A percentile compares a stretch with the other conserved stretches of the same genome.
Evolutionary conservation across 92 coral and sea anemone genomes (phyloP).

Genomic region (Porites evermanni): DNA sequence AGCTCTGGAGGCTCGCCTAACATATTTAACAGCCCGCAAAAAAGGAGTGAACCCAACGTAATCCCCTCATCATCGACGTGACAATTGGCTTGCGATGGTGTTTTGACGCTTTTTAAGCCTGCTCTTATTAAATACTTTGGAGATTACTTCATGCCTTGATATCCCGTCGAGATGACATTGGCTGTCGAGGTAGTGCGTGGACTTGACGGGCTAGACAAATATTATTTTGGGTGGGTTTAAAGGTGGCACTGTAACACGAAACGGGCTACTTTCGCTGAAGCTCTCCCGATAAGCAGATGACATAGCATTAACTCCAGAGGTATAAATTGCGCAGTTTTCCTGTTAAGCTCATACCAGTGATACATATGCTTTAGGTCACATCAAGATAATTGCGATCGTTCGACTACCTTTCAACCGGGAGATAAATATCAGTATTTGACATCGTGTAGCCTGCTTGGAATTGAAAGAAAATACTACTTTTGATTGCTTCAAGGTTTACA

Average conservation of each 20-base stretch:
- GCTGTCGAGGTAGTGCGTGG: constrained; percentile 4
- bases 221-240: constrained; percentile 8
- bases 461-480: constrained; percentile 12
- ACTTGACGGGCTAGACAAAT: constrained; percentile 2
- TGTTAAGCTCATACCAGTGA: constrained; percentile 9
- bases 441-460: neutral
- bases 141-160: neutral
- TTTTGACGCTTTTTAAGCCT: constrained; percentile 10
- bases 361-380: constrained; percentile 18
- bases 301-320: constrained; percentile 4
- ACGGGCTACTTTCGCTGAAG: constrained; percentile 32
- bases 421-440: constrained; percentile 48
- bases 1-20: neutral
- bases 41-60: neutral
- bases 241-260: constrained; percentile 29
- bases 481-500: constrained; percentile 18
- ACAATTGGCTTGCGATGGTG: neutral
- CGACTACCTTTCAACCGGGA: constrained; percentile 14
- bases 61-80: neutral
- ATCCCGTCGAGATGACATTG: constrained; percentile 24
- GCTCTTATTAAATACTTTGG: neutral
- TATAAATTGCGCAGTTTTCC: constrained; percentile 37
- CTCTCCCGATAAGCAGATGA: constrained; percentile 22
- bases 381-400: constrained; percentile 27
- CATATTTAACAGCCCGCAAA: neutral